Conservation (phyloP, 2,113 vertebrate species). For the Erythrolamprus reginae region DNA sequence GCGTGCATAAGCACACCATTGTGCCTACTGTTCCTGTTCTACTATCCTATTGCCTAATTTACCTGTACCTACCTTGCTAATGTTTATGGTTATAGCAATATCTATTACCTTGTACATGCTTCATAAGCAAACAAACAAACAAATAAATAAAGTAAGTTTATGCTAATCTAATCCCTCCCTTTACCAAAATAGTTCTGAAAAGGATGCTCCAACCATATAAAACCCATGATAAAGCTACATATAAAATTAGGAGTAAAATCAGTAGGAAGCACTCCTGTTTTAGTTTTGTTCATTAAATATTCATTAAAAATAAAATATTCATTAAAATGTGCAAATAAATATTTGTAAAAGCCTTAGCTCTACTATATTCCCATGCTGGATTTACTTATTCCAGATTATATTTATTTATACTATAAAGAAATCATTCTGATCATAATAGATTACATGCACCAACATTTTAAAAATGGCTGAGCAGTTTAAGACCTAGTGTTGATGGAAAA, state of each 20-base stretch:
- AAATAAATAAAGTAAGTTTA: too few species aligned
- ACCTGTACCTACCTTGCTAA: too few species aligned
- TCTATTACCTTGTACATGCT: too few species aligned
- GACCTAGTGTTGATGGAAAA: background rate
- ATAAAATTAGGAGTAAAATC: background rate
- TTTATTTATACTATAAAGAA: background rate
- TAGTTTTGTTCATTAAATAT: background rate
- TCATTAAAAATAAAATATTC: background rate
- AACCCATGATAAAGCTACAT: background rate
- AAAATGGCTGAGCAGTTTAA: background rate
- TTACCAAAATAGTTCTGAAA: background rate
- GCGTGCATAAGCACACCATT: too few species aligned
- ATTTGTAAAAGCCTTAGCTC: background rate
- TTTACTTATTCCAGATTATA: background rate
- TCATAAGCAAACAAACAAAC: too few species aligned
- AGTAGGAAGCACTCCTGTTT: background rate
- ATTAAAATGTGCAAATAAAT: background rate
- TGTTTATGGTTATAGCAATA: too few species aligned
- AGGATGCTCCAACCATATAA: background rate
- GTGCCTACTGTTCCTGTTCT: too few species aligned
- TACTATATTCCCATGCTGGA: background rate
- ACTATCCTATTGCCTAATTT: too few species aligned
- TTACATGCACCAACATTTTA: background rate
- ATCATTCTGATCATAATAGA: background rate
- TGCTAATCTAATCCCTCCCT: slow-evolving; percentile 4